Conservation (phyloP, 2,797 vertebrate species). For the Benthosema pterotum region DNA sequence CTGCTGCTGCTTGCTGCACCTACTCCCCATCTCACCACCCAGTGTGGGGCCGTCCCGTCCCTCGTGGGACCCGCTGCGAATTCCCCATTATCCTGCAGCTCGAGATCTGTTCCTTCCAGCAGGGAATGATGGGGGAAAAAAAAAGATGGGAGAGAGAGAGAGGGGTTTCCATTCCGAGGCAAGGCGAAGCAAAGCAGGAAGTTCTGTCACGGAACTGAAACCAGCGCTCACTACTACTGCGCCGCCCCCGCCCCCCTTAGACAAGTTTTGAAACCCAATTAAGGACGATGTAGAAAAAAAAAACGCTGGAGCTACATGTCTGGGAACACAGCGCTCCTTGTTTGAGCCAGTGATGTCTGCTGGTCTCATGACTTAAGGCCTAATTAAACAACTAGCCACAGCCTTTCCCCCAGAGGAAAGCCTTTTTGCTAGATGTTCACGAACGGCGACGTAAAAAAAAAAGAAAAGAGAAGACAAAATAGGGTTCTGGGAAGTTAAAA, state of each 20-base stretch:
- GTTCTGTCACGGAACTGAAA: slow-evolving; percentile 60
- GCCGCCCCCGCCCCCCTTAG: slow-evolving; percentile 15
- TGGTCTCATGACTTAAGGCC: slow-evolving; percentile 22
- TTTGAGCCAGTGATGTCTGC: slow-evolving; percentile 33
- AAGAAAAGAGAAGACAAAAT: slow-evolving; percentile 1
- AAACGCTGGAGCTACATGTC: slow-evolving; percentile 41
- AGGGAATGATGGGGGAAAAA: slow-evolving; percentile 47
- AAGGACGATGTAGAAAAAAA: slow-evolving; percentile 55
- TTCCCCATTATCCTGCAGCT: slow-evolving; percentile 56
- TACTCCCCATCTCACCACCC: slow-evolving; percentile 65
- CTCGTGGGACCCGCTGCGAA: slow-evolving; percentile 47
- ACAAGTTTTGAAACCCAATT: slow-evolving; percentile 61
- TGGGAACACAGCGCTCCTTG: slow-evolving; percentile 40
- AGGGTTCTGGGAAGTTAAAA: slow-evolving; percentile 7
- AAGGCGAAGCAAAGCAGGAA: slow-evolving; percentile 44
- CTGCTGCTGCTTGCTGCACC: no score
- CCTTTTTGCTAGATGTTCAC: slow-evolving; percentile 9
- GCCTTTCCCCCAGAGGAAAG: slow-evolving; percentile 21
- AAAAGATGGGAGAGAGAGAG: slow-evolving; percentile 52
- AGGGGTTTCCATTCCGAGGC: slow-evolving; percentile 49
- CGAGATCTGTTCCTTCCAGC: slow-evolving; percentile 56
- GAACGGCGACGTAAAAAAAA: not conserved
- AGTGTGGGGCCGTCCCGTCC: no score
- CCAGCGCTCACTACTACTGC: no score
- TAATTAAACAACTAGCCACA: slow-evolving; percentile 41